Evolutionary conservation across 2,113 vertebrate genomes (phyloP), one percentile per base, ranked within the genome.

Genomic region (Misgurnus mizolepis): DNA sequence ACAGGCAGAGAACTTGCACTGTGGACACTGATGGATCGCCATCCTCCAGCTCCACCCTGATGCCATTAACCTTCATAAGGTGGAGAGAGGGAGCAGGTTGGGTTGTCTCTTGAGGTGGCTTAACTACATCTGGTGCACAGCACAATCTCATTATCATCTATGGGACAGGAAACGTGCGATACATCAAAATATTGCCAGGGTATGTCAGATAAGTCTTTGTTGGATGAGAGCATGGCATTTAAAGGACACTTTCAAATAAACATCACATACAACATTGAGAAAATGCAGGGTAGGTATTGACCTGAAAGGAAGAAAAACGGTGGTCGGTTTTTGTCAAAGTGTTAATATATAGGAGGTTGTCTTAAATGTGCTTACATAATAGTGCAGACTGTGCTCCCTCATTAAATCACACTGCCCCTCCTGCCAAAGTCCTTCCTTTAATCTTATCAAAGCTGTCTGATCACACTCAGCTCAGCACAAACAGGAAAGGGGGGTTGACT

Each of bases 21-120:
- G 67, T 75, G 83, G 88, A 90, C 89, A 78, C 89, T 93, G 91
- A 92, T 91, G 89, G 89, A 92, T 91, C 85, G 84, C 84, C 86
- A 79, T 84, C 83, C 82, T 14, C 82, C 83, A 18, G 56, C 76
- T 87, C 83, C 77, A 81, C 87, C 81, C 78, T 49, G 61, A 85
- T 83, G 88, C 87, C 86, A 89, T 91, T 92, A 90, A 88, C 87
- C 89, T 82, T 84, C 76, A 79, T 61, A 39, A 81, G 81, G 80
- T 17, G n/a, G 73, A 58, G 79, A 68, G 67, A 82, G 78, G 76
- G 80, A 61, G 50, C 70, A 62, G 70, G 17, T 60, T 61, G 53
- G 79, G 82, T 22, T 47, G 22, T 66, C 39, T 73, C 68, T 58
- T 49, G 22, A 67, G 68, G 80, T 76, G 39, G 56, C 43, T 39